These are phyloP conservation scores for Syrrhaptes paradoxus DNA, from an alignment of 2,113 vertebrate species.

Conservation along the genomic window DNA sequence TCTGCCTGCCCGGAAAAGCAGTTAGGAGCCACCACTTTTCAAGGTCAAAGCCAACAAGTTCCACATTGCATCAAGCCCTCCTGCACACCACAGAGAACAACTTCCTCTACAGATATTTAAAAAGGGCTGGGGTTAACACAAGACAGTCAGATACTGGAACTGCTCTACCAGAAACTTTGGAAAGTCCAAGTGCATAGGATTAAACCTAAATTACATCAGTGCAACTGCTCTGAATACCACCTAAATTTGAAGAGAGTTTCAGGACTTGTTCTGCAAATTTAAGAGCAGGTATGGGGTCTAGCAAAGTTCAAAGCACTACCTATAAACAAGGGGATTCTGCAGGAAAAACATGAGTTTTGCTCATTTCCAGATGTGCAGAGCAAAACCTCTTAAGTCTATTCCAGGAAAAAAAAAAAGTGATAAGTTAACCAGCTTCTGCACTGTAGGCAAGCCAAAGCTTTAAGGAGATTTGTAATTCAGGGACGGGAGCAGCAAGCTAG, in stretches of 20 bases:
- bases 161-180: neutral
- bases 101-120: neutral
- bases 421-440: neutral
- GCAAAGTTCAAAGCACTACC: neutral
- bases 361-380: constrained; percentile 42
- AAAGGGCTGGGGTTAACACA: neutral
- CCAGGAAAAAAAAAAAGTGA: neutral
- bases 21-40: neutral
- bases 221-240: neutral
- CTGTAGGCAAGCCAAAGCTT: neutral
- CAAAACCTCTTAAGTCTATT: neutral
- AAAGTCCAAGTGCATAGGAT: neutral
- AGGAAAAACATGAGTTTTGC: neutral
- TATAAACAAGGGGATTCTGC: neutral
- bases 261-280: neutral
- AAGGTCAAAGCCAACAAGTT: neutral
- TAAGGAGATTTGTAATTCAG: neutral
- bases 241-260: neutral
- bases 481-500: neutral
- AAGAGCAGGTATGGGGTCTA: neutral
- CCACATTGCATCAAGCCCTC: neutral
- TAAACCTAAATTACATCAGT: neutral
- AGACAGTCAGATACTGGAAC: neutral
- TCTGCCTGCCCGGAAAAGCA: neutral
- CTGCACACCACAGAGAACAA: neutral